phyloP scores from a whole-genome alignment of 2,113 vertebrate species.

The Bos indicus region DNA sequence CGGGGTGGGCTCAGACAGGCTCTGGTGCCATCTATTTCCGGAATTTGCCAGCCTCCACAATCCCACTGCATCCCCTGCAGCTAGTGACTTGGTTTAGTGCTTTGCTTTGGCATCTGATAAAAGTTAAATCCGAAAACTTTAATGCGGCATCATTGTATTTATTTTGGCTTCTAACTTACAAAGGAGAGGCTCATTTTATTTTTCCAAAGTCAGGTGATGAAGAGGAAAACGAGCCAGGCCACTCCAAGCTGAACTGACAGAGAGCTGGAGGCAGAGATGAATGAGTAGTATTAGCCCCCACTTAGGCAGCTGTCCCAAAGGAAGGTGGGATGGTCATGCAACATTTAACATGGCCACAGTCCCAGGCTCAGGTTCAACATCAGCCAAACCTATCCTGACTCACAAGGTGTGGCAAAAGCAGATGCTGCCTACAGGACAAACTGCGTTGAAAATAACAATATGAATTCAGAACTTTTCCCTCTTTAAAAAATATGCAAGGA shows the following conservation, averaged over 20 bases:
- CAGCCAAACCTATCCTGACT: neutral
- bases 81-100: neutral
- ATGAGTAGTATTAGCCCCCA: neutral
- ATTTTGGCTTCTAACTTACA: conserved; percentile 14
- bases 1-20: neutral
- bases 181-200: neutral
- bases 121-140: neutral
- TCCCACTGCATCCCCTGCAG: neutral
- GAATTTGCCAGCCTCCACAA: neutral
- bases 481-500: neutral
- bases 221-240: neutral
- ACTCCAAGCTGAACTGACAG: neutral
- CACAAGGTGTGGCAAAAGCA: neutral
- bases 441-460: neutral
- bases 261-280: neutral
- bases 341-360: neutral
- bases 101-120: neutral
- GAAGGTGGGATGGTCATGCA: neutral
- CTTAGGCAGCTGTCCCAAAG: neutral
- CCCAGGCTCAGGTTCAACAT: neutral
- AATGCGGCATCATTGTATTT: neutral
- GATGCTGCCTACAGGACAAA: neutral
- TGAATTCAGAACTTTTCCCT: neutral
- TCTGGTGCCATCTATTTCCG: neutral
- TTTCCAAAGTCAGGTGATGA: neutral